phyloP scores from a whole-genome alignment of 2,888 invertebrate species.

The Trimorus sp. region DNA sequence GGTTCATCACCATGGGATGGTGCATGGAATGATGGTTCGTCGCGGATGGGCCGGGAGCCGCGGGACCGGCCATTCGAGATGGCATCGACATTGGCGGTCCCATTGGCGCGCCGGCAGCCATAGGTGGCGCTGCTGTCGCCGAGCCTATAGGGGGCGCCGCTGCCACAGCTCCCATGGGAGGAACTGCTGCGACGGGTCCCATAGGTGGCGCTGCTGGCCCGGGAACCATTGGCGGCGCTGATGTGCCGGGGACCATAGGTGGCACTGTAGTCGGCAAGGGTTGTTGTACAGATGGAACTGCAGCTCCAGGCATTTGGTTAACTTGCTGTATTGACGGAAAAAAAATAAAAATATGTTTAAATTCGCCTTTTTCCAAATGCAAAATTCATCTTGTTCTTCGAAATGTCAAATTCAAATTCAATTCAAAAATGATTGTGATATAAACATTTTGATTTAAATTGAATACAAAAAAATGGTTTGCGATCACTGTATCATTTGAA shows the following conservation, averaged over 20 bases:
- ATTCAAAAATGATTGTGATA: conserved; percentile 23
- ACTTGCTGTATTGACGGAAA: conserved; percentile 56
- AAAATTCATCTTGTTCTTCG: no score
- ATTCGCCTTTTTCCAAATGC: no score
- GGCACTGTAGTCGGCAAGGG: conserved; percentile 65
- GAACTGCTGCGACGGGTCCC: conserved; percentile 66
- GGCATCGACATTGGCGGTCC: conserved; percentile 28
- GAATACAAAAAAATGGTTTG: no score
- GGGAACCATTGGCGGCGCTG: conserved; percentile 39
- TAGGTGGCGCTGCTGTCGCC: conserved; percentile 65
- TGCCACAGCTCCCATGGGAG: conserved; percentile 14
- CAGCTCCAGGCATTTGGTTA: conserved; percentile 72
- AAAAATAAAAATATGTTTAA: not conserved
- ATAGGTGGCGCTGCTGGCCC: conserved; percentile 65
- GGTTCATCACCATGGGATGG: no score
- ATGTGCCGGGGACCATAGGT: conserved; percentile 68
- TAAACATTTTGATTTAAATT: conserved; percentile 1
- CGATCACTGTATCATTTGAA: no score
- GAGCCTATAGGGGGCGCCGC: conserved; percentile 47
- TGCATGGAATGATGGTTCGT: not conserved
- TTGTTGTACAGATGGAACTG: conserved; percentile 65
- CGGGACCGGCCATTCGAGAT: conserved; percentile 9
- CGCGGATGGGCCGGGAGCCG: no score
- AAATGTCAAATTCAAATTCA: no score
- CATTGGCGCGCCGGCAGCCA: conserved; percentile 16